phyloP scores from a whole-genome alignment of 2,113 vertebrate species.

The Psilopogon haemacephalus region DNA sequence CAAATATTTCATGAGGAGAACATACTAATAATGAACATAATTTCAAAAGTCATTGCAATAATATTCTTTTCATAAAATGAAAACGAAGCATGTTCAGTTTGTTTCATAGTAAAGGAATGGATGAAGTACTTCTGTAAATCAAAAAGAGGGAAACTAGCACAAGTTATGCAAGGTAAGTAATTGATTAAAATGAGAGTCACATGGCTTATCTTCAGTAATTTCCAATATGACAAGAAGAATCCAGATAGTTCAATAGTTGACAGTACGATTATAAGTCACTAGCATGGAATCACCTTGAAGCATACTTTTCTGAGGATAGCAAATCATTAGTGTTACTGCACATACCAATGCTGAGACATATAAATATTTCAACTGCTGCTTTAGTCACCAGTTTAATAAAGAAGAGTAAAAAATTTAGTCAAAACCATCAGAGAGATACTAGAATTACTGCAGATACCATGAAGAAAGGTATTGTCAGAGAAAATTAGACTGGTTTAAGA shows the following conservation, averaged over 20 bases:
- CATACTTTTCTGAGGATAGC: not conserved
- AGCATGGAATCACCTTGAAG: not conserved
- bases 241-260: not conserved
- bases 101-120: not conserved
- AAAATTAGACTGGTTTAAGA: not conserved
- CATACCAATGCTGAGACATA: not conserved
- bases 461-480: not conserved
- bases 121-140: not conserved
- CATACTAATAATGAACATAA: not conserved
- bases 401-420: not conserved
- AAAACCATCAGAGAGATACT: not conserved
- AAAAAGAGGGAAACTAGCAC: not conserved
- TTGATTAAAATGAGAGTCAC: not conserved
- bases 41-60: not conserved
- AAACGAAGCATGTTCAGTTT: not conserved
- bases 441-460: not conserved
- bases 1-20: not conserved
- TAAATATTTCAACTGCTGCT: fast-evolving
- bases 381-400: not conserved
- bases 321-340: not conserved
- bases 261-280: not conserved
- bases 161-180: not conserved
- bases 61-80: no score
- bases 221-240: not conserved
- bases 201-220: not conserved